Conservation (phyloP, 2,888 invertebrate species). For the Malthinus seriepunctatus region DNA sequence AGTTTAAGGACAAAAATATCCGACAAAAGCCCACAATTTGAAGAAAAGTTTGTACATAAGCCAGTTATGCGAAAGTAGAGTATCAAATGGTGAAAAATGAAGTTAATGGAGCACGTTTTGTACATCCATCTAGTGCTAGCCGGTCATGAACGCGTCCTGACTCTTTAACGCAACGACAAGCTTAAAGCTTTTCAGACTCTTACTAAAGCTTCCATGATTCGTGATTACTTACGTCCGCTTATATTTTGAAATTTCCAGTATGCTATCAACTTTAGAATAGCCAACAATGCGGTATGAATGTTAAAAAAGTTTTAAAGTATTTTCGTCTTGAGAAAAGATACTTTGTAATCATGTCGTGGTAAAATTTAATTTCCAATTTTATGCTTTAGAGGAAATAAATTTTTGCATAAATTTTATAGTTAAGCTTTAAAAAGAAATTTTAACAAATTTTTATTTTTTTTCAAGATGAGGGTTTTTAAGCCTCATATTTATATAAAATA, state of each 20-base stretch:
- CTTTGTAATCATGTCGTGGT: too few species aligned
- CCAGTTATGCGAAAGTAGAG: conserved; percentile 29
- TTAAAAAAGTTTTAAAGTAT: conserved; percentile 8
- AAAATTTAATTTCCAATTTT: too few species aligned
- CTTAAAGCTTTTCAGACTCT: conserved; percentile 29
- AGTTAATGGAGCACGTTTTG: conserved; percentile 36
- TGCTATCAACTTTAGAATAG: conserved; percentile 16
- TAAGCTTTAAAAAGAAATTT: too few species aligned
- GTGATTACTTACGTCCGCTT: conserved; percentile 26
- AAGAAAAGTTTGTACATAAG: conserved; percentile 21
- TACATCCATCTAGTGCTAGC: conserved; percentile 36
- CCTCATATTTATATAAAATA: too few species aligned
- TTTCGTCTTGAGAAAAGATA: too few species aligned
- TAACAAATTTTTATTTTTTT: too few species aligned
- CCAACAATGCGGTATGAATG: conserved; percentile 16
- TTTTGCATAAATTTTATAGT: too few species aligned
- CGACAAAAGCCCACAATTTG: conserved; percentile 21
- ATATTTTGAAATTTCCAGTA: conserved; percentile 23
- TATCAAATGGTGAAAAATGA: conserved; percentile 33
- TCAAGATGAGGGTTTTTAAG: too few species aligned
- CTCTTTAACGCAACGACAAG: conserved; percentile 34
- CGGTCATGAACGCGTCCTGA: conserved; percentile 31
- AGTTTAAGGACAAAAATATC: conserved; percentile 1
- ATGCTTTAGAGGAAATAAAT: too few species aligned
- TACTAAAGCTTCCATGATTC: conserved; percentile 26